Conservation (phyloP, 2,113 vertebrate species). For the Canis aureus region DNA sequence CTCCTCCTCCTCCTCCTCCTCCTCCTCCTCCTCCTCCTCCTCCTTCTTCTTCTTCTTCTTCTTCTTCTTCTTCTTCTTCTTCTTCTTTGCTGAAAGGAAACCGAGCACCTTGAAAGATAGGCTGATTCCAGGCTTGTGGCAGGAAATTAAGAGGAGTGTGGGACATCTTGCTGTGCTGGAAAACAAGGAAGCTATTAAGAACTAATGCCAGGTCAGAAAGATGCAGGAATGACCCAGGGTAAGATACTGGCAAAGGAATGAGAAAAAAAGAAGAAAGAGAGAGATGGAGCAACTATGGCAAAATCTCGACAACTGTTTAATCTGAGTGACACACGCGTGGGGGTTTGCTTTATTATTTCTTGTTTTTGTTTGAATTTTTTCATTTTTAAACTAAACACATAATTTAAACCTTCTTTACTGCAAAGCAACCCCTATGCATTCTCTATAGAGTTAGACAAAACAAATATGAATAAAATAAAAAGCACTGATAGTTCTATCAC, state of each 20-base stretch:
- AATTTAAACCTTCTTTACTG: neutral
- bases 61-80: no score
- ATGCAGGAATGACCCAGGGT: neutral
- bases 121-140: neutral
- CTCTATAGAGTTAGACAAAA: neutral
- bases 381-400: constrained; percentile 24
- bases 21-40: no score
- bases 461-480: constrained; percentile 25
- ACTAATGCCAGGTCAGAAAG: constrained; percentile 42
- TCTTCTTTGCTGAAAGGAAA: neutral
- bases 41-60: no score
- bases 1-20: no score
- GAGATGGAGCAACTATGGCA: neutral
- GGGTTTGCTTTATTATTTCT: neutral
- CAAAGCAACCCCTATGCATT: neutral
- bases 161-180: constrained; percentile 5
- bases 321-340: neutral
- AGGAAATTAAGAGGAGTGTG: constrained; percentile 62
- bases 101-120: neutral
- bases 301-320: neutral
- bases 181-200: neutral
- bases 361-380: neutral
- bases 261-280: neutral
- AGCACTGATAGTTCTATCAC: neutral
- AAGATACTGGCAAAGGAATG: neutral